Evolutionary conservation across 2,113 vertebrate species (phyloP).

Genomic region (Chaenocephalus aceratus): DNA sequence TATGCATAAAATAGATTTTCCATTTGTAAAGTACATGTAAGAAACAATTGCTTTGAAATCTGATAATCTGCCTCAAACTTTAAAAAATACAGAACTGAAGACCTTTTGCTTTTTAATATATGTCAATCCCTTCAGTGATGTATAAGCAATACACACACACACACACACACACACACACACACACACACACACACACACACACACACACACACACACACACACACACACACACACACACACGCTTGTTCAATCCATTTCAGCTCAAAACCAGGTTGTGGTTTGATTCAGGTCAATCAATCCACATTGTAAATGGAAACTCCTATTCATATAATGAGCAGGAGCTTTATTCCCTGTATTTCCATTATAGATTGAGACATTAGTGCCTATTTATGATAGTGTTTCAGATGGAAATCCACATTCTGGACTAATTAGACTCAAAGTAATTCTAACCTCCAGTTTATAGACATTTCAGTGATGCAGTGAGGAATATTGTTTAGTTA

Average conservation of each 20-base stretch:
- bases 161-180: no score
- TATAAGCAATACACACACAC: not conserved
- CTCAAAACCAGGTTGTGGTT: conserved; percentile 26
- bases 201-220: not conserved
- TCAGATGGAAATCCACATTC: conserved; percentile 55
- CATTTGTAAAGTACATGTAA: not conserved
- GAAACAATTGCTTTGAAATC: not conserved
- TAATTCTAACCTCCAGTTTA: conserved; percentile 28
- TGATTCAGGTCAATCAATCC: conserved; percentile 44
- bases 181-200: no score
- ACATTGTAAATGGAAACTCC: conserved; percentile 36
- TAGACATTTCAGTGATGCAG: conserved; percentile 70
- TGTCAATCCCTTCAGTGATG: not conserved
- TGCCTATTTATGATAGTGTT: conserved; percentile 29
- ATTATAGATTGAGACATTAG: conserved; percentile 31
- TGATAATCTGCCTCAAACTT: not conserved
- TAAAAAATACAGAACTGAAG: no score
- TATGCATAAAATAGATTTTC: conserved; percentile 16
- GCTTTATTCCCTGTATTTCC: conserved; percentile 9
- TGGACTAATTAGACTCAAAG: conserved; percentile 51
- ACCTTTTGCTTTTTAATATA: no score
- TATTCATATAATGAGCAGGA: conserved; percentile 21
- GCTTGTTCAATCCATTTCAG: no score
- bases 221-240: not conserved
- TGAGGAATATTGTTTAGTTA: conserved; percentile 74